These are phyloP conservation scores for Cyclophora albipunctata DNA, from an alignment of 2,888 invertebrate species.

Conservation along the genomic window DNA sequence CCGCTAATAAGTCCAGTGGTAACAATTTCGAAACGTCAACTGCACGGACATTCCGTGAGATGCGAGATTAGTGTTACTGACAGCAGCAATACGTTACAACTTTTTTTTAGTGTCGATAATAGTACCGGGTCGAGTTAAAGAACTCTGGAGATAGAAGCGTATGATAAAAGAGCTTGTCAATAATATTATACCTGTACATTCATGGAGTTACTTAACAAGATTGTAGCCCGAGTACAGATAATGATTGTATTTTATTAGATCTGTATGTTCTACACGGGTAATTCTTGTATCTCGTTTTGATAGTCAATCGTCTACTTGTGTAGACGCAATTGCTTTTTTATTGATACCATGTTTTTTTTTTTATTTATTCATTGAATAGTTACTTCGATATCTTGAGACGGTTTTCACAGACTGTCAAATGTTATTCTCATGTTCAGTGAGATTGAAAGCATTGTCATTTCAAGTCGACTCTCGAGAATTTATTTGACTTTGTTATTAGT, in stretches of 20 bases:
- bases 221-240: conserved; percentile 52
- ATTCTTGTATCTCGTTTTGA: conserved; percentile 38
- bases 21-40: conserved; percentile 60
- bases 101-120: conserved; percentile 58
- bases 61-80: conserved; percentile 55
- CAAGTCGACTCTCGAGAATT: too few relatives aligned
- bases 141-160: conserved; percentile 42
- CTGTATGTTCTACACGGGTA: conserved; percentile 39
- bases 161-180: conserved; percentile 59
- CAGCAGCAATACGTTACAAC: conserved; percentile 55
- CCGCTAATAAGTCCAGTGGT: conserved; percentile 57
- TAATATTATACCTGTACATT: conserved; percentile 57
- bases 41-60: conserved; percentile 47
- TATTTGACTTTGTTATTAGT: too few relatives aligned
- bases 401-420: too few relatives aligned
- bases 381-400: conserved; percentile 1
- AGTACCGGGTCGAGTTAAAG: conserved; percentile 34
- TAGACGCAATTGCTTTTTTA: conserved; percentile 11
- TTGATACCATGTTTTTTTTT: neutral
- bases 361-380: conserved; percentile 9
- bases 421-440: too few relatives aligned
- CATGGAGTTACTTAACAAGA: conserved; percentile 57
- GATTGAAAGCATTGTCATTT: too few relatives aligned
- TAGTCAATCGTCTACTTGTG: conserved; percentile 18
- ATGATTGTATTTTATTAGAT: conserved; percentile 55